Evolutionary conservation across 2,797 vertebrate genomes (phyloP), one percentile per base, ranked within the genome.

Genomic region (Crax fasciolata): DNA sequence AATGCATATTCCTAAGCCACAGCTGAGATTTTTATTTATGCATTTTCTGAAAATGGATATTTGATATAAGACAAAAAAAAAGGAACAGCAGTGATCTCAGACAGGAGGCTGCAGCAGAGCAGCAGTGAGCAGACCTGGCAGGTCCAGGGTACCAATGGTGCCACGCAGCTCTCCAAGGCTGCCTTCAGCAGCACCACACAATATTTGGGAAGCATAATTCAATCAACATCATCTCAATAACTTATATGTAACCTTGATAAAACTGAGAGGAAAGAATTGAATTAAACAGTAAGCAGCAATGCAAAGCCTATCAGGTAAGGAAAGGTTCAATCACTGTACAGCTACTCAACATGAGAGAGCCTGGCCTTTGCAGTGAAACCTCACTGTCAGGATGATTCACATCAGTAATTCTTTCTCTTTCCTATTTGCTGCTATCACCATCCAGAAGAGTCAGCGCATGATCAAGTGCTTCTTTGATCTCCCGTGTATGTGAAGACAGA

Each of bases 401-500:
- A 72, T 48, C 87, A 52, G 35, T 85, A 30, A 27, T 57, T 87
- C 68, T 68, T 90, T 74, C 84, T 77, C 75, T 70, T 79, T 48
- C 61, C 72, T 71, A 12, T 59, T 90, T 71, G 61, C 87, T 51
- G 65, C 73, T 70, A 8, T 52, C 92, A 62, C 78, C 61, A 54
- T 62, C 82, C 58, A 2, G 87, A 89, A 52, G 49, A 70, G 62
- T 28, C 28, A 87, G 74, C 0, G 0, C 54, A 87, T 83, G 86
- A 92, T 88, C 74, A 52, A 59, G 86, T 35, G 66, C 62, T 94
- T 63, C 82, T 94, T 90, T 92, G 62, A 82, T 92, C 83, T 89
- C 43, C 27, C 2, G 28, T 27, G 63, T 63, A 35, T 49, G 35
- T 13, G 97, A 96, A 59, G 97, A 95, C 87, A 96, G 96, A 97